phyloP scores from a whole-genome alignment of 2,888 invertebrate genomes.

The Nomada hirtipes region DNA sequence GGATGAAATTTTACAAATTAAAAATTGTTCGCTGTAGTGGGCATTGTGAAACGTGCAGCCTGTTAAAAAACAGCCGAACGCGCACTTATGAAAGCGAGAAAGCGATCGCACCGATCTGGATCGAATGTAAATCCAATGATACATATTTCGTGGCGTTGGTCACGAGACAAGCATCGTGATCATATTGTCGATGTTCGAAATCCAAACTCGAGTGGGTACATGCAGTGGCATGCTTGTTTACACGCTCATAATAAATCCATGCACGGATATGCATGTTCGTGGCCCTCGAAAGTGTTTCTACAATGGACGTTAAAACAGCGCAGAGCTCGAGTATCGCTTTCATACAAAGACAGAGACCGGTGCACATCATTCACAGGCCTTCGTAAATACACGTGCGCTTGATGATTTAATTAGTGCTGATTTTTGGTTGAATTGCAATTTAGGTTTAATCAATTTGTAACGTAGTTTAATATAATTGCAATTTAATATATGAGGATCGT shows the following conservation, averaged over 20 bases:
- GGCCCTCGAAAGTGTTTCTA: conserved; percentile 64
- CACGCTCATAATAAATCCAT: conserved; percentile 60
- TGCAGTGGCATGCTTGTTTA: conserved; percentile 35
- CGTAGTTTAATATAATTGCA: background rate
- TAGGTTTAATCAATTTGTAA: background rate
- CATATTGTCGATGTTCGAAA: conserved; percentile 46
- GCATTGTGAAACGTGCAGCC: background rate
- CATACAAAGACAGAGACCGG: conserved; percentile 35
- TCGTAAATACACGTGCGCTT: conserved; percentile 7
- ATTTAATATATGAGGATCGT: background rate
- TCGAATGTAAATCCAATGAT: conserved; percentile 26
- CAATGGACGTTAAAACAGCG: conserved; percentile 66
- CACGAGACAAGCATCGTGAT: conserved; percentile 34
- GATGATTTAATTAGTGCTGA: conserved; percentile 32
- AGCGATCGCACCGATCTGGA: background rate
- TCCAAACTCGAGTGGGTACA: conserved; percentile 37
- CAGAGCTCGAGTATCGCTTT: conserved; percentile 37
- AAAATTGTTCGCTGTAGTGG: too few relatives aligned
- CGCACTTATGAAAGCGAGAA: background rate
- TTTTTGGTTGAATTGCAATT: background rate
- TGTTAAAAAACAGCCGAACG: background rate
- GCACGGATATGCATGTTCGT: conserved; percentile 43
- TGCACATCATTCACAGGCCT: conserved; percentile 18
- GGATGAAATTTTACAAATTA: too few relatives aligned
- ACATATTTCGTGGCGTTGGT: conserved; percentile 20